Conservation (phyloP, 2,797 vertebrate genomes). For the Myripristis murdjan region DNA sequence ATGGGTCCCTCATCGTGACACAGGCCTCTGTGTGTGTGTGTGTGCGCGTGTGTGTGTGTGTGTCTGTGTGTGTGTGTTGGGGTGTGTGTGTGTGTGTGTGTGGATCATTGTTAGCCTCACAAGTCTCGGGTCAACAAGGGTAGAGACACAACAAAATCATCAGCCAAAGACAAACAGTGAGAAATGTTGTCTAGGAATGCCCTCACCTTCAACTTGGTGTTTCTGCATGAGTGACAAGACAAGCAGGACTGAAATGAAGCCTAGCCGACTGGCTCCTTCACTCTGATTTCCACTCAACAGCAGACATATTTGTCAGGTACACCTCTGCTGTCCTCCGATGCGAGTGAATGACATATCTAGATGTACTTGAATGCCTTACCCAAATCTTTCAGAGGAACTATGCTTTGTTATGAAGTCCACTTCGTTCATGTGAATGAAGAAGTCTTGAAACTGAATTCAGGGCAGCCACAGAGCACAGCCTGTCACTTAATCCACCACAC, state of each 20-base stretch:
- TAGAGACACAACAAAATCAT: slow-evolving; percentile 76
- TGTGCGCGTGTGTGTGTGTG: not conserved
- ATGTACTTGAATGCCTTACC: slow-evolving; percentile 11
- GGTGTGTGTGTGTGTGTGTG: slow-evolving; percentile 19
- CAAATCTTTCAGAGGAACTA: slow-evolving; percentile 7
- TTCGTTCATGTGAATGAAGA: slow-evolving; percentile 52
- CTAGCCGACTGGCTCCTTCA: slow-evolving; percentile 36
- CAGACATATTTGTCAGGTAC: slow-evolving; percentile 20
- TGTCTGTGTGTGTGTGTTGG: slow-evolving; percentile 10
- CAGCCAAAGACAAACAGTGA: slow-evolving; percentile 51
- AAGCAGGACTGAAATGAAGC: slow-evolving; percentile 62
- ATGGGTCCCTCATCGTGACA: slow-evolving; percentile 23
- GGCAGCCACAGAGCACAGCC: slow-evolving; percentile 55
- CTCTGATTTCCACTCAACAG: not conserved
- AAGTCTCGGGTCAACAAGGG: slow-evolving; percentile 34
- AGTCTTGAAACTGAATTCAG: slow-evolving; percentile 50
- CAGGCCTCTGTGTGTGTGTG: not conserved
- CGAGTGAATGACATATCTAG: slow-evolving; percentile 4
- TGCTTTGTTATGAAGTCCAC: slow-evolving; percentile 46
- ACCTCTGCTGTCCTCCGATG: slow-evolving; percentile 3
- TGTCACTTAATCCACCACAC: slow-evolving; percentile 71
- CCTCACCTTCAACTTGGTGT: slow-evolving; percentile 54
- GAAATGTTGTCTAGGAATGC: slow-evolving; percentile 56
- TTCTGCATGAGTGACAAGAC: slow-evolving; percentile 58
- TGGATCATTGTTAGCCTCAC: slow-evolving; percentile 34